These are phyloP conservation scores for Peribatodes rhomboidaria DNA, from an alignment of 2,888 invertebrate species.

Conservation along the genomic window DNA sequence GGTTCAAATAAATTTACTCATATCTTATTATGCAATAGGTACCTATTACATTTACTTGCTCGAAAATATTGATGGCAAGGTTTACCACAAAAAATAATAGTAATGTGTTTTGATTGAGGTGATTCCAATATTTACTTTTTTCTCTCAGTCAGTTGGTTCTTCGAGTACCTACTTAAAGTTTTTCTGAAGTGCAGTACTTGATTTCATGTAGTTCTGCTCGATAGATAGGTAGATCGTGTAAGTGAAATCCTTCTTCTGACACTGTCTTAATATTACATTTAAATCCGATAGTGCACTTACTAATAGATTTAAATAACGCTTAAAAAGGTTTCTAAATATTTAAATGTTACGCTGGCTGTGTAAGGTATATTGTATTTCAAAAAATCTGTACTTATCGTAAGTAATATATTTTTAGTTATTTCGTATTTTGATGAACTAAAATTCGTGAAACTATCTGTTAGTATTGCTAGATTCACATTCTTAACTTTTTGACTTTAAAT, in stretches of 20 bases:
- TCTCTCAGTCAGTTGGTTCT: too few relatives aligned
- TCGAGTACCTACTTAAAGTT: too few relatives aligned
- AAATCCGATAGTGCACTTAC: slow-evolving; percentile 78
- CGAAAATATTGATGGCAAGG: too few relatives aligned
- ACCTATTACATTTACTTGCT: too few relatives aligned
- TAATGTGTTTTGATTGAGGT: too few relatives aligned
- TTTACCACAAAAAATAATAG: too few relatives aligned
- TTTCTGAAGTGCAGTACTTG: background rate
- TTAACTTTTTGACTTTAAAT: background rate
- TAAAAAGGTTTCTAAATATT: slow-evolving; percentile 48
- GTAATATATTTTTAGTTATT: background rate
- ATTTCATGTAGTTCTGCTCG: slow-evolving; percentile 12
- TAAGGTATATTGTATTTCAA: slow-evolving; percentile 40
- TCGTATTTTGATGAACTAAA: background rate
- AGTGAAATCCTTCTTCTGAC: slow-evolving; percentile 40
- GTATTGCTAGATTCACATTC: slow-evolving; percentile 1
- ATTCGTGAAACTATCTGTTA: slow-evolving; percentile 4
- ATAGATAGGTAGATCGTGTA: slow-evolving; percentile 7
- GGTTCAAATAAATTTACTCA: too few relatives aligned
- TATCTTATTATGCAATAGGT: too few relatives aligned
- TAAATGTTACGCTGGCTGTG: slow-evolving; percentile 42
- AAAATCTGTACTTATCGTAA: slow-evolving; percentile 3
- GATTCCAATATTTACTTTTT: too few relatives aligned
- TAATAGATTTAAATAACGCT: slow-evolving; percentile 60
- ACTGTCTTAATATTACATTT: slow-evolving; percentile 54